Base-by-base conservation (phyloP, 2,888 invertebrate genomes). In the Agrotis clavis region DNA sequence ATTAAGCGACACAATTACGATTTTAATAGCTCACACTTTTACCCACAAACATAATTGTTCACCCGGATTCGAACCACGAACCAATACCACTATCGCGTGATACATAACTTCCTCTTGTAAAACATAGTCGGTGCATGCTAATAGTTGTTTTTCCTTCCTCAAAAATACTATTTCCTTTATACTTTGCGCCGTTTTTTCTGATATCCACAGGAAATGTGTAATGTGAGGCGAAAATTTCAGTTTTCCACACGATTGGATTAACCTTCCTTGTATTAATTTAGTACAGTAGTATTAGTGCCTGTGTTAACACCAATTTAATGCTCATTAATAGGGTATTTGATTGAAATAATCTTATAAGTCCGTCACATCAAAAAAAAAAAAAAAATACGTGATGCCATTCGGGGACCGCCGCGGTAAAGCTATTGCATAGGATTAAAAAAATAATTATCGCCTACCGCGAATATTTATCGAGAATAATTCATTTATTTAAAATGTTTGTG, bases 81-180 rank as follows among this genome's bases (percentile, higher is more conserved):
- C 21, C 35, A 14, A 25, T 48, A n/a, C 64, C 51, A 21, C 18
- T 25, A 70, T 76, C 18, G 74, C 69, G 69, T 78, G 74, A 14
- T 35, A 4, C 18, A 16, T 19, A 57, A 16, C 72, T 77, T 77
- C 77, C 77, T 77, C 41, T 9, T n/a, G 1, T 0, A 13, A n/a
- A 35, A 56, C 21, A 13, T 30, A 61, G 16, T 50, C 48, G 7
- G 19, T 18, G 25, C 66, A 21, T 41, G 61, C 66, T 63, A 41
- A 63, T 53, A 51, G 2, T 2, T 6, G 0, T 5, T 4, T 53
- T 65, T 67, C 56, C 66, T 77, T 66, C 77, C 71, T 66, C 0
- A 63, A 72, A 59, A 62, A 61, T 53, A 51, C n/a, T 1, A 47
- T 72, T 77, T 77, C 77, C 76, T 71, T 57, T 41, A 71, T 57